Percentiles rank a stretch among this genome's conserved stretches.
phyloP scores from a whole-genome alignment of 2,888 invertebrate species.

The Pycnomerus fuliginosus region DNA sequence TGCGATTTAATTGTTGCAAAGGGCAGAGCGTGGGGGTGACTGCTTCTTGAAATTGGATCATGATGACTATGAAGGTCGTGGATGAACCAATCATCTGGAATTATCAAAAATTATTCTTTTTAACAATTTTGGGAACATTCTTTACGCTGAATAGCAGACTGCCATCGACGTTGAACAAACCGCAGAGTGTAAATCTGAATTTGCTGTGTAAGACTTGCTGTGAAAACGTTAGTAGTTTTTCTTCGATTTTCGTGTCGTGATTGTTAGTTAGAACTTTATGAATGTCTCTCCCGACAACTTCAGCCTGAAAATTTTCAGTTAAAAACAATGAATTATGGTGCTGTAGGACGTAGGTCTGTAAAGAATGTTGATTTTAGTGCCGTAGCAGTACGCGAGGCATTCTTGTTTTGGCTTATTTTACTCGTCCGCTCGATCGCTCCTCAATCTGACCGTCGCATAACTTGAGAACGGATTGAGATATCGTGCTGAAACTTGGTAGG shows the following conservation, averaged over 20 bases:
- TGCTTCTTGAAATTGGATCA: conserved; percentile 49
- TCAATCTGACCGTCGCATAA: no score
- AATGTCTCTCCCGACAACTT: conserved; percentile 16
- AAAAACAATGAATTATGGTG: neutral
- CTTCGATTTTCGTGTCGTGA: conserved; percentile 12
- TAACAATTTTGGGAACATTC: conserved; percentile 2
- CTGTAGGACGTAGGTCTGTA: no score
- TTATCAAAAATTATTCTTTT: conserved; percentile 7
- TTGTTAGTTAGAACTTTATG: conserved; percentile 23
- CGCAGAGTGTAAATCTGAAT: conserved; percentile 24
- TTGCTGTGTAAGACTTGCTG: conserved; percentile 24
- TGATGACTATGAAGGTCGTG: conserved; percentile 50
- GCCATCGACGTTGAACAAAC: conserved; percentile 27
- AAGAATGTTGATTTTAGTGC: no score
- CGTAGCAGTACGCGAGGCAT: no score
- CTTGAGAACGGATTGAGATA: no score
- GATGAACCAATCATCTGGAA: conserved; percentile 47
- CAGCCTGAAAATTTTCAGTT: conserved; percentile 14
- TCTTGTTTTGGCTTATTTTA: no score
- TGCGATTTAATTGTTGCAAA: no score
- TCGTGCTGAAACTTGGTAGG: no score
- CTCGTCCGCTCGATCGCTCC: no score
- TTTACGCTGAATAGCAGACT: conserved; percentile 26
- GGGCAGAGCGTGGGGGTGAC: no score
- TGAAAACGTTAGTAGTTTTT: conserved; percentile 25